Conservation (phyloP, 2,113 vertebrate species). For the Scopus umbretta region DNA sequence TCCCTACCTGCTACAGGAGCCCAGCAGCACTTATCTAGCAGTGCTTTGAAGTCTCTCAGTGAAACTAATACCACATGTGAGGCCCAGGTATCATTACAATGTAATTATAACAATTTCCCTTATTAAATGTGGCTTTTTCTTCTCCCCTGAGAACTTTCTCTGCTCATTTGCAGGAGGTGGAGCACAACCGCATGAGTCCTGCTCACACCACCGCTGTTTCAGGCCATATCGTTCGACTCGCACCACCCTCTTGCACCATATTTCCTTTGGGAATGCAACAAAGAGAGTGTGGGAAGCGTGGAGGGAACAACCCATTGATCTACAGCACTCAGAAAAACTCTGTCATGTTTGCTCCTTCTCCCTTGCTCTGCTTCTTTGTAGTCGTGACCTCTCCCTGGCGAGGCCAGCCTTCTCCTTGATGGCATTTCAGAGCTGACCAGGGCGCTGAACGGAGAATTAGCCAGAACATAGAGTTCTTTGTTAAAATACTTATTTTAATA, state of each 20-base stretch:
- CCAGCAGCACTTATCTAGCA: background rate
- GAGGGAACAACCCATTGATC: background rate
- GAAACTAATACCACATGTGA: background rate
- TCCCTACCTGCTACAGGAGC: background rate
- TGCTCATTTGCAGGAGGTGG: background rate
- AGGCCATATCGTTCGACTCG: background rate
- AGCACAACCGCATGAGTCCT: background rate
- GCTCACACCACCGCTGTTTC: background rate
- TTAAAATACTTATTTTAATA: background rate
- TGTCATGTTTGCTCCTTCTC: background rate
- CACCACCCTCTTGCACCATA: background rate
- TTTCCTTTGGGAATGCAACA: background rate
- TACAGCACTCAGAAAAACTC: background rate
- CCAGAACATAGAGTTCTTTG: slow-evolving; percentile 25
- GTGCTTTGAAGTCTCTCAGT: background rate
- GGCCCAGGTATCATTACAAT: background rate
- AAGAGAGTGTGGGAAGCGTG: slow-evolving; percentile 19
- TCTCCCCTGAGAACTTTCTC: background rate
- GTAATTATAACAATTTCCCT: background rate
- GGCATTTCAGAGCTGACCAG: slow-evolving; percentile 22
- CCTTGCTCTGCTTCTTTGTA: slow-evolving; percentile 21
- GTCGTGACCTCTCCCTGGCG: background rate
- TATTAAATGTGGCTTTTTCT: background rate
- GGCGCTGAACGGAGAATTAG: background rate
- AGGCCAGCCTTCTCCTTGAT: slow-evolving; percentile 2